phyloP scores from a whole-genome alignment of 2,797 vertebrate genomes.

The Myotis planiceps region DNA sequence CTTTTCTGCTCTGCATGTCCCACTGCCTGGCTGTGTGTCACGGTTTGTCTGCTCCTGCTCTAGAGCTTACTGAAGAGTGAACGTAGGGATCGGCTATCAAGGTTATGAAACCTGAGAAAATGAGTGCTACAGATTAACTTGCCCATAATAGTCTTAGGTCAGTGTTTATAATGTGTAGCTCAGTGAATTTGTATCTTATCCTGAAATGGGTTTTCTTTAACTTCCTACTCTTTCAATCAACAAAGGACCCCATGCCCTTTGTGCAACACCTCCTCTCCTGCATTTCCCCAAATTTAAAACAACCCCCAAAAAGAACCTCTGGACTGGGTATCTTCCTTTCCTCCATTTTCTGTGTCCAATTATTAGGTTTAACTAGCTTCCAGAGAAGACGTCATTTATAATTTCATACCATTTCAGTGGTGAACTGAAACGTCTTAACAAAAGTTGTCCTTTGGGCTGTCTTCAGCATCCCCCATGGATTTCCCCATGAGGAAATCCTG shows the following conservation, averaged over 20 bases:
- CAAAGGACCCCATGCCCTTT: neutral
- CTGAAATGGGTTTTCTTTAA: neutral
- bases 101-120: neutral
- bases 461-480: neutral
- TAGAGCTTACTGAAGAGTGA: neutral
- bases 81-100: neutral
- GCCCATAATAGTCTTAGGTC: neutral
- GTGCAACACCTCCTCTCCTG: neutral
- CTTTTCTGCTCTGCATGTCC: rapidly evolving
- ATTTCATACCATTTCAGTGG: neutral
- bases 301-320: neutral
- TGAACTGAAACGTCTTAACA: neutral
- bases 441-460: neutral
- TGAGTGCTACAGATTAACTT: neutral
- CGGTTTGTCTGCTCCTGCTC: neutral
- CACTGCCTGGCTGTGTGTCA: neutral
- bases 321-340: neutral
- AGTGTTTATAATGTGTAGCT: neutral
- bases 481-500: neutral
- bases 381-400: neutral
- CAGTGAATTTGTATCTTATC: neutral
- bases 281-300: neutral
- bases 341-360: neutral
- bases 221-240: neutral
- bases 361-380: neutral